These are phyloP conservation scores for Thalassoma bifasciatum DNA, from an alignment of 2,113 vertebrate genomes.

Conservation along the genomic window DNA sequence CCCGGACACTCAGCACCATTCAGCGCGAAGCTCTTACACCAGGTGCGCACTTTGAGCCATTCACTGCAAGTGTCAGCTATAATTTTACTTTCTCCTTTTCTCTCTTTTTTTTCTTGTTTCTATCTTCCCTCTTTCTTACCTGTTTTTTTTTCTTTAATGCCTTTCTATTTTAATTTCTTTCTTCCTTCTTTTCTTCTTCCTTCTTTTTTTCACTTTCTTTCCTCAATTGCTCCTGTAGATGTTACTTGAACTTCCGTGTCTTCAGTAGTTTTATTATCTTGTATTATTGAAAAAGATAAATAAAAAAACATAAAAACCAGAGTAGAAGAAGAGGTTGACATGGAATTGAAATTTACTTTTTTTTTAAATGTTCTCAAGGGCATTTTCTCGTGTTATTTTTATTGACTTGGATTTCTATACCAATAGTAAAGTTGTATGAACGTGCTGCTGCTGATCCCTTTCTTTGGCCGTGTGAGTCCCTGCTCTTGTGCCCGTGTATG, in stretches of 20 bases:
- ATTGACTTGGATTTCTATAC: background rate
- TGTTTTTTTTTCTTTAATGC: no score
- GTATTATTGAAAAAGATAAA: background rate
- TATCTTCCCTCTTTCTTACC: no score
- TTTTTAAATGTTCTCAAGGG: background rate
- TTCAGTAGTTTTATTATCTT: constrained; percentile 11
- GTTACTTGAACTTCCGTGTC: constrained; percentile 3
- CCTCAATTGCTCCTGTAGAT: constrained; percentile 30
- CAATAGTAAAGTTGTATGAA: constrained; percentile 18
- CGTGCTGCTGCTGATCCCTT: constrained; percentile 4
- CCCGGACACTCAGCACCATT: constrained; percentile 93
- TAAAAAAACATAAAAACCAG: background rate
- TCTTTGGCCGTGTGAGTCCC: constrained; percentile 6
- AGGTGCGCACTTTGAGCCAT: constrained; percentile 80
- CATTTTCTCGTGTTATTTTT: background rate
- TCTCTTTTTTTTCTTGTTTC: constrained; percentile 6
- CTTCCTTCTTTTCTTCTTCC: constrained; percentile 18
- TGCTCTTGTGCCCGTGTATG: constrained; percentile 7
- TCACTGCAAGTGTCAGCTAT: background rate
- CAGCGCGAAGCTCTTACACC: constrained; percentile 94
- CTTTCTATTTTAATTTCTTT: no score
- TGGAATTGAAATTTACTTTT: background rate
- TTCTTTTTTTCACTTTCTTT: constrained; percentile 11
- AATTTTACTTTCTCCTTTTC: constrained; percentile 3
- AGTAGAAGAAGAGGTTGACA: background rate